These are phyloP conservation scores for Gorsachius magnificus DNA, from an alignment of 2,797 vertebrate genomes.

Conservation along the genomic window DNA sequence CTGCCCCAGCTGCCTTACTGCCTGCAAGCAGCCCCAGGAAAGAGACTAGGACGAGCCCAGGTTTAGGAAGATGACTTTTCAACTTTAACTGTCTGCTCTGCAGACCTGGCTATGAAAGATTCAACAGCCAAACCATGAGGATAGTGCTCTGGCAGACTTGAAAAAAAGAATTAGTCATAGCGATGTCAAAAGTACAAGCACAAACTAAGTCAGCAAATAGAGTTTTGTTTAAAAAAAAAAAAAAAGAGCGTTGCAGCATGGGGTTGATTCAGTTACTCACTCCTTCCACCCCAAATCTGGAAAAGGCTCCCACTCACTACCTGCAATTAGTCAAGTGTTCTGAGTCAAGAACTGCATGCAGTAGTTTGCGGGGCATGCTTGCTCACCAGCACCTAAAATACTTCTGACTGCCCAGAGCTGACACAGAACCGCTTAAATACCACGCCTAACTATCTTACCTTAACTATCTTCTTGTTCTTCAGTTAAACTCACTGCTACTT, in stretches of 20 bases:
- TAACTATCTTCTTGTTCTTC: neutral
- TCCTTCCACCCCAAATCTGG: neutral
- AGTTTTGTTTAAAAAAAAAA: neutral
- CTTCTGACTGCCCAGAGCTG: neutral
- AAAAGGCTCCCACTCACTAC: neutral
- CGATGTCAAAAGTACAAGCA: neutral
- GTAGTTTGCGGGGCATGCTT: neutral
- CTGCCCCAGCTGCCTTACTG: neutral
- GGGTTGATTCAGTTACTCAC: neutral
- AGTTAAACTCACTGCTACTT: neutral
- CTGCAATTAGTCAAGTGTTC: neutral
- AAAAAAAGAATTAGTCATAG: neutral
- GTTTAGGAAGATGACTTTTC: neutral
- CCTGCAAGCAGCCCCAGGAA: neutral
- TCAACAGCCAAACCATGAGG: neutral
- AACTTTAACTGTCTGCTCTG: neutral
- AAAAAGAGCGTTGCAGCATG: neutral
- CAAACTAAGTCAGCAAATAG: neutral
- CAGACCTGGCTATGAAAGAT: neutral
- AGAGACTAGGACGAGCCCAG: neutral
- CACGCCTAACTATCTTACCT: neutral
- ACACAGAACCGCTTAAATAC: neutral
- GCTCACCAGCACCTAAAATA: neutral
- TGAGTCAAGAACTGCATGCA: neutral
- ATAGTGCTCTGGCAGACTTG: neutral